Base-by-base conservation (phyloP, 2,797 vertebrate genomes). In the Onychomys arenicola region DNA sequence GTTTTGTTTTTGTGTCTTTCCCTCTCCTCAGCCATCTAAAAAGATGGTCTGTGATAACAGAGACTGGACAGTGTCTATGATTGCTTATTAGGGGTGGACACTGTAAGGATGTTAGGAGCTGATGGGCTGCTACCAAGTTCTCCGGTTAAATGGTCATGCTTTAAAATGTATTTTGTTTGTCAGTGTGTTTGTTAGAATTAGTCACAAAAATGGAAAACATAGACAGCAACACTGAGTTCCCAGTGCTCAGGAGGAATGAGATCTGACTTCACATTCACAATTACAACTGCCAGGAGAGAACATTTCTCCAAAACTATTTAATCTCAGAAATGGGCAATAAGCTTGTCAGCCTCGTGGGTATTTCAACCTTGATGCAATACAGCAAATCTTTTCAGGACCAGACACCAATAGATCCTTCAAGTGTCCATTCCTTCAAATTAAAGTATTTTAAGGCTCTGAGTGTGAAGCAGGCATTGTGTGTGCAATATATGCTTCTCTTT, bases 301-400 rank as follows among this genome's bases (percentile, higher is more conserved):
- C 96, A 76, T 86, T 97, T 97, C 71, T 52, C 94, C 87, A 59
- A 95, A 97, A 97, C 95, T 90, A 96, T 97, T 95, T 97, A 96
- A 95, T 98, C 96, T 89, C 89, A 37, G 17, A 91, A 97, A 73
- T 96, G 65, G 88, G 76, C 82, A 96, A 97, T 94, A 90, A 86
- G 32, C 27, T 97, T 98, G 94, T 77, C 90, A 97, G 86, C 61
- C 95, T 87, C 78, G 90, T 49, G 97, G 90, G 93, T 82, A 96
- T 96, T 96, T 96, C 94, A 95, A 71, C 94, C 95, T 96, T 95
- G 92, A 81, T 96, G 89, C 90, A 93, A 89, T 89, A 90, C 52
- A 96, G 96, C 61, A 94, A 96, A 93, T 94, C 89, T 93, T 89
- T 46, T 95, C 75, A 83, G 78, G 80, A 90, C 77, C 43, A 69